These are phyloP conservation scores for Aleiodes testaceus DNA, from an alignment of 2,888 invertebrate genomes.

Conservation along the genomic window DNA sequence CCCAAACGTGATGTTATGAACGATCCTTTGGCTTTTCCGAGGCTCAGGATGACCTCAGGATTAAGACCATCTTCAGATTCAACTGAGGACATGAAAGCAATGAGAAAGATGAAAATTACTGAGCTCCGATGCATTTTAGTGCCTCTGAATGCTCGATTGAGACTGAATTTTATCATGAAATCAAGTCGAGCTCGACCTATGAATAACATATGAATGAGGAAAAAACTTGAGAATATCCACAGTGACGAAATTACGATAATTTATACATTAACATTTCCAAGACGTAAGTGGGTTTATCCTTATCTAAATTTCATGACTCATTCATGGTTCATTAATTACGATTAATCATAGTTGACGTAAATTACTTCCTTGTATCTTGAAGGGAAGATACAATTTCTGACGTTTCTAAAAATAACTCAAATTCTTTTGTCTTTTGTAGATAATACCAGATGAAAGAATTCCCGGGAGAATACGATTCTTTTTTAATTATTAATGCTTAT, in stretches of 20 bases:
- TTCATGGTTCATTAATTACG: not conserved
- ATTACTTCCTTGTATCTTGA: no score
- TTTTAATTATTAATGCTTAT: no score
- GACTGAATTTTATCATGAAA: not conserved
- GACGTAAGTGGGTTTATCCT: no score
- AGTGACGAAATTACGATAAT: not conserved
- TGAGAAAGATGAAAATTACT: not conserved
- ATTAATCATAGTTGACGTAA: no score
- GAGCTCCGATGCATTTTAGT: not conserved
- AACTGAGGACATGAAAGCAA: not conserved
- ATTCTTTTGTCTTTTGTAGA: no score
- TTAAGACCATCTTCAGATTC: not conserved
- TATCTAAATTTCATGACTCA: not conserved
- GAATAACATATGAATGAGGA: not conserved
- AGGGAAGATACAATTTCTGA: no score
- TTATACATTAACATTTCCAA: not conserved
- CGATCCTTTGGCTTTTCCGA: constrained; percentile 40
- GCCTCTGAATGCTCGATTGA: not conserved
- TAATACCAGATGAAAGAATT: no score
- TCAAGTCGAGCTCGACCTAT: not conserved
- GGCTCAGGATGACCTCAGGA: not conserved
- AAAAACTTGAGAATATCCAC: not conserved
- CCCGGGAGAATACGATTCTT: no score
- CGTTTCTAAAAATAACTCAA: no score
- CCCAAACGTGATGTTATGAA: constrained; percentile 44